phyloP scores from a whole-genome alignment of 2,113 vertebrate genomes.

The Empidonax alnorum region DNA sequence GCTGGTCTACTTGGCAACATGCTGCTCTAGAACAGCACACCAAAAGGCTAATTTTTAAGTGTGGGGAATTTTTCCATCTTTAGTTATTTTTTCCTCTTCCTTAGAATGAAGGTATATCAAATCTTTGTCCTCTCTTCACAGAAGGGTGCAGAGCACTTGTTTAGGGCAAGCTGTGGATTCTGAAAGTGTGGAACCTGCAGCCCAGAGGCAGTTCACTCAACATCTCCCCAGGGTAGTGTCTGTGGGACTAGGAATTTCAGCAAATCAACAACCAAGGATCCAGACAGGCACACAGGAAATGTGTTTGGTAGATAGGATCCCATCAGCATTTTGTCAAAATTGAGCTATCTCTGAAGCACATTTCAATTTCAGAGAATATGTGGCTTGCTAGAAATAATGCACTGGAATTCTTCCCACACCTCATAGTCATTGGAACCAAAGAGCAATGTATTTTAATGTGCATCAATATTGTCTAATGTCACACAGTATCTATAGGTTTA shows the following conservation, averaged over 20 bases:
- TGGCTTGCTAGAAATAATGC: neutral
- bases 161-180: neutral
- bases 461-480: neutral
- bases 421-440: neutral
- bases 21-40: neutral
- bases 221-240: too few species aligned
- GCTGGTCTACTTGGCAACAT: neutral
- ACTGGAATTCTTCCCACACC: neutral
- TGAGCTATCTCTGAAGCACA: neutral
- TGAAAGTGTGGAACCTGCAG: neutral
- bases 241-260: neutral
- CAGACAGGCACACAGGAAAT: neutral
- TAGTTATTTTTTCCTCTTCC: neutral
- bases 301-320: neutral
- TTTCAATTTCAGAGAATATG: neutral
- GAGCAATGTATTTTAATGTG: neutral
- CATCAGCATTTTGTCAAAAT: neutral
- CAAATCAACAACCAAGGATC: neutral
- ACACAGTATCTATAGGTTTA: neutral
- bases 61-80: neutral
- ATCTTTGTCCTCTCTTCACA: neutral
- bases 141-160: neutral
- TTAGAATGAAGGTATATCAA: neutral
- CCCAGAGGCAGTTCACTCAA: neutral
- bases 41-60: neutral